Conservation (phyloP, 2,797 vertebrate genomes). For the Dendrocincla fuliginosa region DNA sequence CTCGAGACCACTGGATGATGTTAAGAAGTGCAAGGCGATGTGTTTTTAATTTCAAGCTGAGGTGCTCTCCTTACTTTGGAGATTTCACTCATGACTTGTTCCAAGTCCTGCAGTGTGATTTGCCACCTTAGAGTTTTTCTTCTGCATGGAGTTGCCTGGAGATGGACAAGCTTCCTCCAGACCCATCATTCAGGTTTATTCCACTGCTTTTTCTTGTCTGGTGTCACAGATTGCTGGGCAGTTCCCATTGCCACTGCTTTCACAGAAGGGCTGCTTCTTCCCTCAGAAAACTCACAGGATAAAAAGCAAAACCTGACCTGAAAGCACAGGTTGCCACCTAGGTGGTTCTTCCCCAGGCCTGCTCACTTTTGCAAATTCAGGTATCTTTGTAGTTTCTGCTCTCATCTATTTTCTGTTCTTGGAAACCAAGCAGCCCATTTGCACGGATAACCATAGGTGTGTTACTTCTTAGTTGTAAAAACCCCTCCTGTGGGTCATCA, state of each 20-base stretch:
- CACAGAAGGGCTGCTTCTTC: background rate
- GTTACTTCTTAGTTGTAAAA: background rate
- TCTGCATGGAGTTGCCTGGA: background rate
- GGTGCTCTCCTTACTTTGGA: background rate
- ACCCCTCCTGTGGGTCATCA: background rate
- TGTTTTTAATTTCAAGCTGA: background rate
- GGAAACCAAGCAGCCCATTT: background rate
- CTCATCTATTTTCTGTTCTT: background rate
- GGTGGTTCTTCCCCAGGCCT: background rate
- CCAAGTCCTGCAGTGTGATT: background rate
- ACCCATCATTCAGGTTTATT: background rate
- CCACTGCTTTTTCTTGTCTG: background rate
- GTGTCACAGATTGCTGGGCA: background rate
- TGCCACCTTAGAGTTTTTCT: background rate
- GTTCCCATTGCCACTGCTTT: background rate
- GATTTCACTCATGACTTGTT: background rate
- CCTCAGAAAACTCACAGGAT: background rate
- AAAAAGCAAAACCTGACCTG: background rate
- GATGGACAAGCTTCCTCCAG: background rate
- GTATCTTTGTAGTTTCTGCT: background rate
- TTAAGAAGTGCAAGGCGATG: background rate
- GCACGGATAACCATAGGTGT: background rate
- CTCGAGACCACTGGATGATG: background rate
- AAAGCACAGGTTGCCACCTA: background rate
- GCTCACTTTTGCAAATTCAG: background rate